These are phyloP conservation scores for Parazoanthus darwini DNA, from an alignment of 92 coral and sea anemone genomes.

Conservation along the genomic window DNA sequence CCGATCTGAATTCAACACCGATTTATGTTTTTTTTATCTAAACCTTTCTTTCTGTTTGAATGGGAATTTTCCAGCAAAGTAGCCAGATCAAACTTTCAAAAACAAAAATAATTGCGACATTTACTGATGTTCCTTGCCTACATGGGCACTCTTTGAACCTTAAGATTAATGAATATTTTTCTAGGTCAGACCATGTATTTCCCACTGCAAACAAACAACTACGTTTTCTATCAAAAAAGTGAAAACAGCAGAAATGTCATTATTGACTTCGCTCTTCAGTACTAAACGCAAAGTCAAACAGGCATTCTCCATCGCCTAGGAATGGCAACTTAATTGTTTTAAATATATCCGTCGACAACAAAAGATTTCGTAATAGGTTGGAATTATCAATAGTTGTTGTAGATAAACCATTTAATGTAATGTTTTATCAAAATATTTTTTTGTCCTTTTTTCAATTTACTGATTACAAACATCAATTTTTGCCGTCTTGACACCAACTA, in stretches of 20 bases:
- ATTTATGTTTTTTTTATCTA: too few species aligned
- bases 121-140: background rate
- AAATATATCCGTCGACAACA: too few species aligned
- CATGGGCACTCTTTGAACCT: background rate
- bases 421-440: background rate
- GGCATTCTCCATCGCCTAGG: background rate
- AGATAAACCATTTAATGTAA: background rate
- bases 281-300: background rate
- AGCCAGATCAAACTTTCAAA: background rate
- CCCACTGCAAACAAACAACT: background rate
- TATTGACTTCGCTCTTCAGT: background rate
- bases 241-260: background rate
- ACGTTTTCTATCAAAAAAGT: too few species aligned
- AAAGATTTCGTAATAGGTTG: too few species aligned
- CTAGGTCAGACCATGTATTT: background rate
- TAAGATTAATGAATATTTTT: background rate
- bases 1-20: background rate
- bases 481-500: background rate
- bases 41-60: background rate
- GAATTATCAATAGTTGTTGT: background rate
- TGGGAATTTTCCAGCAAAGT: background rate
- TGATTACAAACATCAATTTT: background rate
- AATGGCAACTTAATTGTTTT: background rate
- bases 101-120: background rate
- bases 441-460: background rate